phyloP scores from a whole-genome alignment of 1,140 invertebrate species.

The Drosophila kikkawai region DNA sequence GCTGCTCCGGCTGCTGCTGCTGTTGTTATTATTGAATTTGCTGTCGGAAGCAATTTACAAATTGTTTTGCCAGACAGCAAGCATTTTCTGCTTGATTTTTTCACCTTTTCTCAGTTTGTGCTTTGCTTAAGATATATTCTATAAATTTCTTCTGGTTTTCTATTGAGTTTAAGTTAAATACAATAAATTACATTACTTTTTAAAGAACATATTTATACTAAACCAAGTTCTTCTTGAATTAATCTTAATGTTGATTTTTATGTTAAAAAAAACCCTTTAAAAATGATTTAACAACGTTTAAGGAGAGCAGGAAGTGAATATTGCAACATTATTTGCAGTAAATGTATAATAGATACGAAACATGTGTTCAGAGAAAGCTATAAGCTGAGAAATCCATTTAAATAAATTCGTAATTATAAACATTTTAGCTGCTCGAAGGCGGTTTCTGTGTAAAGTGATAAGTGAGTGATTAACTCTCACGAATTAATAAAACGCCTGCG shows the following conservation, averaged over 20 bases:
- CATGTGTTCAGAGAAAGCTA: conserved; percentile 17
- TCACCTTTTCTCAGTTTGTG: conserved; percentile 28
- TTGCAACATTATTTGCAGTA: background rate
- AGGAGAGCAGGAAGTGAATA: background rate
- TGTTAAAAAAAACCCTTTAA: no score
- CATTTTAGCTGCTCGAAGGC: conserved; percentile 1
- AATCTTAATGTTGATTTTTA: no score
- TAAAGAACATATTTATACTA: no score
- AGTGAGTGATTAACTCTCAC: conserved; percentile 40
- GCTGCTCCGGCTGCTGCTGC: conserved; percentile 11
- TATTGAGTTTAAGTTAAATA: no score
- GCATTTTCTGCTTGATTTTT: conserved; percentile 32
- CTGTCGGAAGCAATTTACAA: conserved; percentile 81
- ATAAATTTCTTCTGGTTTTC: conserved; percentile 10
- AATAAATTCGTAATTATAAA: conserved; percentile 7
- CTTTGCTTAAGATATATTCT: background rate
- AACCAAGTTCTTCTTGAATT: background rate
- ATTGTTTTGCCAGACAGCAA: conserved; percentile 46
- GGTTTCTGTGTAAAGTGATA: conserved; percentile 33
- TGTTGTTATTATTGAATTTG: conserved; percentile 71
- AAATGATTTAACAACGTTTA: no score
- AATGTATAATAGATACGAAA: background rate
- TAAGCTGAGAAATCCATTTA: background rate
- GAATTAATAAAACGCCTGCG: conserved; percentile 21
- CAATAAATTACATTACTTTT: no score